Evolutionary conservation across 2,113 vertebrate genomes (phyloP).

Genomic region (Fulica atra): DNA sequence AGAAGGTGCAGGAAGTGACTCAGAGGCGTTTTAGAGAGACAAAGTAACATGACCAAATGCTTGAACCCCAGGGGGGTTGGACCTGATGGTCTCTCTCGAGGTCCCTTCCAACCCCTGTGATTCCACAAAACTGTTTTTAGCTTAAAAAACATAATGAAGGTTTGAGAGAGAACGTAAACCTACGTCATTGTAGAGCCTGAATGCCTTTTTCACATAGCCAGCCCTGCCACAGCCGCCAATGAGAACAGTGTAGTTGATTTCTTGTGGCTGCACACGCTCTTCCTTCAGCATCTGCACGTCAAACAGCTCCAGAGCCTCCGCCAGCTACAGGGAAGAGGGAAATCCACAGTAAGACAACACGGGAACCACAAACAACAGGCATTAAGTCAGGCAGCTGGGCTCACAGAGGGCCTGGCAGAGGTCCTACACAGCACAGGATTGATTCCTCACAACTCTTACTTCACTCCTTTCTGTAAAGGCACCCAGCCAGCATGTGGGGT

Average conservation of each 20-base stretch:
- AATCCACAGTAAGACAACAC: background rate
- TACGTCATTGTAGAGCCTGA: conserved; percentile 92
- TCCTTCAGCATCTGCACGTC: conserved; percentile 88
- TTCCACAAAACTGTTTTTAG: background rate
- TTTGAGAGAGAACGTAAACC: background rate
- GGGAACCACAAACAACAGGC: background rate
- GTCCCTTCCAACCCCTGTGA: too few species aligned
- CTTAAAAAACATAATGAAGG: background rate
- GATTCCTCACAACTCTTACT: background rate
- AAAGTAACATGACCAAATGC: fast-evolving
- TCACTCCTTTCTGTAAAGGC: background rate
- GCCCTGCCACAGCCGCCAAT: conserved; percentile 91
- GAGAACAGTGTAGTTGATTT: conserved; percentile 90
- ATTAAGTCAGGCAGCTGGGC: fast-evolving
- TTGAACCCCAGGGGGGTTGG: too few species aligned
- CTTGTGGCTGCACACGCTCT: conserved; percentile 83
- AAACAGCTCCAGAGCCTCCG: conserved; percentile 89
- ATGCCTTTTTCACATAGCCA: conserved; percentile 89
- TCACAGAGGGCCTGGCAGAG: background rate
- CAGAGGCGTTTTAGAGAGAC: background rate
- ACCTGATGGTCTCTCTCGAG: too few species aligned
- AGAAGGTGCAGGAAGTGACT: background rate
- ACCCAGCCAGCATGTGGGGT: fast-evolving
- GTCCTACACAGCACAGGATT: background rate
- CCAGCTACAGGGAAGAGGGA: conserved; percentile 74